Conservation (phyloP, 2,797 vertebrate genomes). For the Bothrops alternatus region DNA sequence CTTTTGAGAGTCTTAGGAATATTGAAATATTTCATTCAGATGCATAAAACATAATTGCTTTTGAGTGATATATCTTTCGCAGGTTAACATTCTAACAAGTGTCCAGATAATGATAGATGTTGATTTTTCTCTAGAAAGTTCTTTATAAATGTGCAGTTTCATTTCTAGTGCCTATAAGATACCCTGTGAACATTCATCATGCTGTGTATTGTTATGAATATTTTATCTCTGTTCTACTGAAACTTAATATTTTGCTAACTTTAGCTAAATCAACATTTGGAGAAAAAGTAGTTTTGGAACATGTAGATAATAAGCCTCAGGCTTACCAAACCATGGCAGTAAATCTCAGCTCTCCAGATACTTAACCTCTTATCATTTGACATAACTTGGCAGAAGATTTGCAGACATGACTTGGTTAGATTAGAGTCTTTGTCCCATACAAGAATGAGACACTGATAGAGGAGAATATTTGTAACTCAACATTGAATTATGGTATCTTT, state of each 20-base stretch:
- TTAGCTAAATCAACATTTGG: slow-evolving; percentile 33
- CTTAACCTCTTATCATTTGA: not conserved
- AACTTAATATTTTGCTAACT: slow-evolving; percentile 18
- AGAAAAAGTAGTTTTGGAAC: slow-evolving; percentile 21
- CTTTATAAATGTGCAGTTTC: slow-evolving; percentile 57
- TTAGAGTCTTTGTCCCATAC: not conserved
- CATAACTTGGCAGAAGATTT: not conserved
- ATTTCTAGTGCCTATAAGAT: slow-evolving; percentile 42
- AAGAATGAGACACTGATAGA: not conserved
- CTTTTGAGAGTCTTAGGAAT: not conserved
- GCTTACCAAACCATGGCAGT: not conserved
- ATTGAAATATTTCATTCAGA: not conserved
- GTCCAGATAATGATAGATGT: slow-evolving; percentile 49
- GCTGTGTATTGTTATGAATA: not conserved
- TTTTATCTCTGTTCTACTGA: not conserved
- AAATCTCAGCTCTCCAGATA: not conserved
- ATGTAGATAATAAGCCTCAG: slow-evolving; percentile 14
- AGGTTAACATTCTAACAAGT: slow-evolving; percentile 48
- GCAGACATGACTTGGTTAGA: not conserved
- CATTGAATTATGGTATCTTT: not conserved
- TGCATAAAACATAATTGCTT: not conserved
- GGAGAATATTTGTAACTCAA: not conserved
- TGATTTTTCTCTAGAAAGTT: slow-evolving; percentile 56
- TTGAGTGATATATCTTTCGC: slow-evolving; percentile 21
- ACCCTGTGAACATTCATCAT: slow-evolving; percentile 3